These are phyloP conservation scores for Python bivittatus DNA, from an alignment of 2,113 vertebrate species.

Conservation along the genomic window DNA sequence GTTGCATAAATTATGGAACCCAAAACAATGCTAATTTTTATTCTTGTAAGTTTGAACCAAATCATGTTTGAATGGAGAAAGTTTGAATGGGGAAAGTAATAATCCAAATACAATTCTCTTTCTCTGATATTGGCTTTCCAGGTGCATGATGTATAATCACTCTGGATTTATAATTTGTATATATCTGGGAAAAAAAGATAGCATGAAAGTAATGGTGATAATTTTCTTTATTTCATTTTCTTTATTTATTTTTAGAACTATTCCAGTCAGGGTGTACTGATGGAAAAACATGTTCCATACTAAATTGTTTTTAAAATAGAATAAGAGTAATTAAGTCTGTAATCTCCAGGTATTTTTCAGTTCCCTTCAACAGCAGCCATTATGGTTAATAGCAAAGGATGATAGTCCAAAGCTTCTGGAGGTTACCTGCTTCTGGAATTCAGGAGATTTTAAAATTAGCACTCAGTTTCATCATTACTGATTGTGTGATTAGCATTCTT, in stretches of 20 bases:
- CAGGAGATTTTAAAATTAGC: background rate
- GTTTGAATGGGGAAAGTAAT: background rate
- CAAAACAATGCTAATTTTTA: background rate
- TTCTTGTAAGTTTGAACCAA: background rate
- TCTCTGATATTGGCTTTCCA: background rate
- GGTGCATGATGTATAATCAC: background rate
- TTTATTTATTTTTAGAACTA: background rate
- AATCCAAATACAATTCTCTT: background rate
- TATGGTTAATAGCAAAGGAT: background rate
- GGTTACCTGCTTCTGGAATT: background rate
- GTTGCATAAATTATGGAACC: background rate
- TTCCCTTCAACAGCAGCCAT: background rate
- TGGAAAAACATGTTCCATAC: background rate
- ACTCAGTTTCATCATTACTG: background rate
- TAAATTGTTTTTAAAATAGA: background rate
- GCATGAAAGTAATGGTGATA: background rate
- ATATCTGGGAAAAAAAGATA: background rate
- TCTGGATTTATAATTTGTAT: background rate
- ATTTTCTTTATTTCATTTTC: background rate
- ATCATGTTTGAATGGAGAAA: background rate
- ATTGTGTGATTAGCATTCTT: background rate
- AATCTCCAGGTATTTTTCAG: background rate
- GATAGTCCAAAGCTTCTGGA: background rate
- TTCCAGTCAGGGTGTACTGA: background rate
- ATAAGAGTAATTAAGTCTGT: background rate